A percentile compares a stretch with the other conserved stretches of the same genome.
These are phyloP conservation scores for Muschampia plurimacula DNA, from an alignment of 2,888 invertebrate species.

Conservation along the genomic window DNA sequence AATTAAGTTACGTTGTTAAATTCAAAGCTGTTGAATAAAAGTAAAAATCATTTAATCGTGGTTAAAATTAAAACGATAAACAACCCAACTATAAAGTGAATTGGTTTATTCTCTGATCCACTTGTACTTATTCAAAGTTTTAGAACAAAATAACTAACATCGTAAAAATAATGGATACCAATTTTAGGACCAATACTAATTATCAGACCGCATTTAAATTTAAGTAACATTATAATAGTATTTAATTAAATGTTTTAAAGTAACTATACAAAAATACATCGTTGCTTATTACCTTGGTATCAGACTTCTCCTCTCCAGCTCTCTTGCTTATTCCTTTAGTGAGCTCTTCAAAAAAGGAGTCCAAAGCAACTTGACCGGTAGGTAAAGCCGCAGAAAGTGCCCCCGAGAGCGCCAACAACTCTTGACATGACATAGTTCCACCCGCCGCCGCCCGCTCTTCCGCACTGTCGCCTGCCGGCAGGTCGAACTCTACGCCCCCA, in stretches of 20 bases:
- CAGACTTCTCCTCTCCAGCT: slow-evolving; percentile 75
- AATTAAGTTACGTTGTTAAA: too few relatives aligned
- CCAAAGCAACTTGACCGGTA: slow-evolving; percentile 93
- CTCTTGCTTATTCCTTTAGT: slow-evolving; percentile 89
- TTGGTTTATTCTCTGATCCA: too few relatives aligned
- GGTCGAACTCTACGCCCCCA: slow-evolving; percentile 76
- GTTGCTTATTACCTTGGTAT: slow-evolving; percentile 62
- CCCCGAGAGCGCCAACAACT: slow-evolving; percentile 95
- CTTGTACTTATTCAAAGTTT: too few relatives aligned
- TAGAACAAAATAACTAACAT: too few relatives aligned
- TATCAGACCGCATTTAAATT: too few relatives aligned
- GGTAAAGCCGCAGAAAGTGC: slow-evolving; percentile 96
- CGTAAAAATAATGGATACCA: too few relatives aligned
- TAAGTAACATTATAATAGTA: too few relatives aligned
- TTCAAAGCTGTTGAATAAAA: too few relatives aligned
- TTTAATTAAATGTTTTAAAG: too few relatives aligned
- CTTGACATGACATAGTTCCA: slow-evolving; percentile 93
- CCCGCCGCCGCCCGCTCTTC: slow-evolving; percentile 78
- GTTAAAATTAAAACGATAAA: background rate
- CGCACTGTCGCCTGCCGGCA: slow-evolving; percentile 77
- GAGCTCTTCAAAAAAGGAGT: slow-evolving; percentile 92
- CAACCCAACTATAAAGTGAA: too few relatives aligned
- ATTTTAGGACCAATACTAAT: too few relatives aligned
- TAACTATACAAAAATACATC: too few relatives aligned
- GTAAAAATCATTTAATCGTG: background rate